Evolutionary conservation across 2,113 vertebrate species (phyloP), one percentile per base, ranked within the genome.

Genomic region (Emydocephalus ijimae): DNA sequence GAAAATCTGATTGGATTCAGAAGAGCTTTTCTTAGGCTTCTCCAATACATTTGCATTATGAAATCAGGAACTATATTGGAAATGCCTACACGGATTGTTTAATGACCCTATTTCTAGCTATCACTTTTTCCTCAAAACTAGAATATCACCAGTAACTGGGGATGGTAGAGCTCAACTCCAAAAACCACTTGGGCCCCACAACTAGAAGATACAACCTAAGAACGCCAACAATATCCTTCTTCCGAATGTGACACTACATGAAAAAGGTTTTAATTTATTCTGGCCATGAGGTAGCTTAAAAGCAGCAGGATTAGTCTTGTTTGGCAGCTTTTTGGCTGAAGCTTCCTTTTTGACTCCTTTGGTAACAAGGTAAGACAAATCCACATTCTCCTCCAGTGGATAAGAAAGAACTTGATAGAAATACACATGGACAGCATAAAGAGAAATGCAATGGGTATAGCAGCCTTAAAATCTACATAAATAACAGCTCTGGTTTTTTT

Each of bases 1-100:
- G 91, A 91, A 24, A 34, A 91, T 50, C 39, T 29, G 23, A 29
- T 91, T 94, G 29, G 94, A 95, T 56, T 95, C 64, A 94, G 93
- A 48, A 9, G 39, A 26, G 18, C 50, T 61, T 55, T 94, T 55
- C 88, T 91, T 90, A 91, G 52, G 89, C 24, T 96, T 0, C 61
- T 95, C 92, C 93, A 3, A 10, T 14, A n/a, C 43, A 85, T 64
- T 85, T 93, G 85, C 87, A 92, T 95, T 91, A 54, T 90, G 93
- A 95, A 93, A 93, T 92, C 0, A 3, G 95, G 89, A 61, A 92
- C 93, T 92, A 88, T 23, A 20, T 4, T 20, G 48, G 69, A 90
- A 39, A 86, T 34, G 34, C 4, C 23, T 64, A 5, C 14, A 20
- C 2, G 43, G 3, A 4, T 74, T 81, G 20, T 91, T 81, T 39